phyloP scores from a whole-genome alignment of 2,797 vertebrate species.

The Cynodonichthys magdalenae region DNA sequence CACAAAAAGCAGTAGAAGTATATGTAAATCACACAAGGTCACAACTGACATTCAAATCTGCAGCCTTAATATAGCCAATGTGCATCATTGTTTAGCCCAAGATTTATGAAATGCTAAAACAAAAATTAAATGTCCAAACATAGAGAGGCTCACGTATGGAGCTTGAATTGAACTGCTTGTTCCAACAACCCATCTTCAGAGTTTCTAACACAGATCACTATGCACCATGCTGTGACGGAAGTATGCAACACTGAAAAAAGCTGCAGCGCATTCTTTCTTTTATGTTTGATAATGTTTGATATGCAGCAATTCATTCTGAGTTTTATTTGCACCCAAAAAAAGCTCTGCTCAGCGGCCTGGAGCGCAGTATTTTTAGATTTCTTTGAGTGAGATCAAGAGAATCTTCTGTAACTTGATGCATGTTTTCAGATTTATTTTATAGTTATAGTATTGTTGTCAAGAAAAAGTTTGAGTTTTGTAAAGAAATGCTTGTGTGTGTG shows the following conservation, averaged over 20 bases:
- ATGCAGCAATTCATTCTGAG: neutral
- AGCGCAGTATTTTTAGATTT: neutral
- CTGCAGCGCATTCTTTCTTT: neutral
- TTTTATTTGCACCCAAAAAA: neutral
- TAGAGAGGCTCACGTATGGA: neutral
- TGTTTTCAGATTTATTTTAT: neutral
- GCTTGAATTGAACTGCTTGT: neutral
- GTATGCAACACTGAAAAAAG: neutral
- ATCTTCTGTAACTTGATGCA: neutral
- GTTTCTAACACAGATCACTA: neutral
- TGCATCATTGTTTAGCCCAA: too few relatives aligned
- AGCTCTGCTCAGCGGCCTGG: neutral
- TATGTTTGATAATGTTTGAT: neutral
- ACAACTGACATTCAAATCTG: too few relatives aligned
- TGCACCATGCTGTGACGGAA: neutral
- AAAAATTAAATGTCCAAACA: too few relatives aligned
- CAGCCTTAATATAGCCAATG: too few relatives aligned
- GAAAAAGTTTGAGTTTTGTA: neutral
- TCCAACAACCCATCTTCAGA: neutral
- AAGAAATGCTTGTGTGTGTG: neutral
- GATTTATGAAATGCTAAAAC: too few relatives aligned
- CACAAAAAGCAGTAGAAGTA: too few relatives aligned
- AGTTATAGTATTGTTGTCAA: neutral
- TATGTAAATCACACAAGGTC: too few relatives aligned
- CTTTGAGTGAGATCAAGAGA: neutral